phyloP scores from a whole-genome alignment of 2,113 vertebrate genomes.

The Esox niger region DNA sequence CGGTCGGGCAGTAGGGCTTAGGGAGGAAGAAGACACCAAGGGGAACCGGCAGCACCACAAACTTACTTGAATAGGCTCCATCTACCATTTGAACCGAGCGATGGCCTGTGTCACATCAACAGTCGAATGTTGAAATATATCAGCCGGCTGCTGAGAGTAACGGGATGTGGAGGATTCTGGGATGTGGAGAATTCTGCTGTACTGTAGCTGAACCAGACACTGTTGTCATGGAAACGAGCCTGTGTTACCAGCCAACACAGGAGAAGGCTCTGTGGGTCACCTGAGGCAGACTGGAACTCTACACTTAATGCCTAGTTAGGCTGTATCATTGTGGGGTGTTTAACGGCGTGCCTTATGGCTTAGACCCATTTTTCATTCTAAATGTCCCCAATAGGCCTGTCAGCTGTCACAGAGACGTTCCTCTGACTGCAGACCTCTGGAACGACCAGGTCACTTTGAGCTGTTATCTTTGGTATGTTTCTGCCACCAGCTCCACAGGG shows the following conservation, averaged over 20 bases:
- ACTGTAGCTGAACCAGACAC: conserved; percentile 34
- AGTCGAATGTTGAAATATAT: neutral
- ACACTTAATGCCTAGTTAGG: conserved; percentile 49
- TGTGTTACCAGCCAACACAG: conserved; percentile 48
- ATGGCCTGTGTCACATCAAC: conserved; percentile 15
- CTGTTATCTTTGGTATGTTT: conserved; percentile 53
- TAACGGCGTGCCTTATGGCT: neutral
- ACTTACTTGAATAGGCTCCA: conserved; percentile 22
- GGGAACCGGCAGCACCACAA: conserved; percentile 35
- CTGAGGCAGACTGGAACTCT: conserved; percentile 45
- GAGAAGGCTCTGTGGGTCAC: conserved; percentile 30
- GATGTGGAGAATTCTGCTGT: conserved; percentile 22
- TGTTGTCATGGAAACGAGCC: conserved; percentile 63
- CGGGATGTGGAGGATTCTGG: conserved; percentile 5
- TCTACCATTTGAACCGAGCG: neutral
- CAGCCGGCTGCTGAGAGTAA: conserved; percentile 5
- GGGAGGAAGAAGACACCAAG: conserved; percentile 54
- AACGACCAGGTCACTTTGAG: conserved; percentile 49
- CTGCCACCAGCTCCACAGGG: conserved; percentile 33
- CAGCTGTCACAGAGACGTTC: no score
- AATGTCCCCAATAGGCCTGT: no score
- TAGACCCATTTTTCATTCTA: no score
- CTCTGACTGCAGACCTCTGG: conserved; percentile 19
- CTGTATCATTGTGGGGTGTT: neutral
- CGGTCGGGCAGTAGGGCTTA: conserved; percentile 25